These are phyloP conservation scores for Hemibagrus guttatus DNA, from an alignment of 2,797 vertebrate genomes.

Conservation along the genomic window DNA sequence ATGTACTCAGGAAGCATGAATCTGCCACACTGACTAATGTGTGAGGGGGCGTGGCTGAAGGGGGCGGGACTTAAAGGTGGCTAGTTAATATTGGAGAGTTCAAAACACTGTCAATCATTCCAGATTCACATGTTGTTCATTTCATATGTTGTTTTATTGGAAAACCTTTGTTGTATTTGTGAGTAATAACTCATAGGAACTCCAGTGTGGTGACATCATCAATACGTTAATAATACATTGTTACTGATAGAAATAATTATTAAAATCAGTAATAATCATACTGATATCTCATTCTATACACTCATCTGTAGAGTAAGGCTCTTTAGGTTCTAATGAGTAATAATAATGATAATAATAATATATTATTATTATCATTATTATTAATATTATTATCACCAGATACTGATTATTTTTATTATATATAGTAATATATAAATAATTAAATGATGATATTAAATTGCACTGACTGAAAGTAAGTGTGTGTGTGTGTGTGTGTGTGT, in stretches of 20 bases:
- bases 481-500: neutral
- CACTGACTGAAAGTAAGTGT: neutral
- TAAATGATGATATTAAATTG: neutral
- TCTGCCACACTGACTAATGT: neutral
- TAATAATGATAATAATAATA: neutral
- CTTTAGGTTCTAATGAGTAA: neutral
- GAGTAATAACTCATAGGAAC: neutral
- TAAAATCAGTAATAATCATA: neutral
- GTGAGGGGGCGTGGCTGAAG: neutral
- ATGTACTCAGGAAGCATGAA: neutral
- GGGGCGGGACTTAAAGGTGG: neutral
- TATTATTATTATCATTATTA: neutral
- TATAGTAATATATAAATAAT: too few species aligned
- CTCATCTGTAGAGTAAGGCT: neutral
- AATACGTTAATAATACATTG: neutral
- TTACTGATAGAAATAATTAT: neutral
- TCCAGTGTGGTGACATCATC: neutral
- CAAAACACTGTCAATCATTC: neutral
- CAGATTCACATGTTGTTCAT: neutral
- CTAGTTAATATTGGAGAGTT: neutral
- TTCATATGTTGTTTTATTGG: neutral
- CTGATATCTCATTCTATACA: neutral
- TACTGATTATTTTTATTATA: too few species aligned
- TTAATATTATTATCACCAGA: neutral
- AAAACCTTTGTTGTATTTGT: neutral